A percentile compares a stretch with the other conserved stretches of the same genome.
These are phyloP conservation scores for Lamellibrachia satsuma DNA, from an alignment of 2,888 invertebrate genomes.

Conservation along the genomic window DNA sequence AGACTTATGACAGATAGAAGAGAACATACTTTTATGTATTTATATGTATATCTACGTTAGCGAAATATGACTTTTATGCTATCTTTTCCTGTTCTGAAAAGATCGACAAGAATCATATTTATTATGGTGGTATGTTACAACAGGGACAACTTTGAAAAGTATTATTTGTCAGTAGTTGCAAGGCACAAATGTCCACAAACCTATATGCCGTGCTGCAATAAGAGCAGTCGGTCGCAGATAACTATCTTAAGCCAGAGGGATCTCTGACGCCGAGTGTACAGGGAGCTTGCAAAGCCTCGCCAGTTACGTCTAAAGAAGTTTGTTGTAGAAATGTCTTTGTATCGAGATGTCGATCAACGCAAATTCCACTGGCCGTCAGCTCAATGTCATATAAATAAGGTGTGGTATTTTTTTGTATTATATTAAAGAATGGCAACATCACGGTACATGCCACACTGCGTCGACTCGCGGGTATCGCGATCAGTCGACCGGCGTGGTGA, in stretches of 20 bases:
- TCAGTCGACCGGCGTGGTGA: neutral
- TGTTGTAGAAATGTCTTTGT: neutral
- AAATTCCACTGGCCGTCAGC: neutral
- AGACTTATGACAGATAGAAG: neutral
- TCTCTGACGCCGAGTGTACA: neutral
- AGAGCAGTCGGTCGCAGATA: neutral
- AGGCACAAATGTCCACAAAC: neutral
- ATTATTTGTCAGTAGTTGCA: neutral
- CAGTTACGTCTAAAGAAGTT: neutral
- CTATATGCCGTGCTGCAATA: neutral
- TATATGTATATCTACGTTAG: neutral
- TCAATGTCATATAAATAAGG: neutral
- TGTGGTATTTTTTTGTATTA: neutral
- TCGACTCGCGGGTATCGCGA: neutral
- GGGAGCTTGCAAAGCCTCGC: neutral
- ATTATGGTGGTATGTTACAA: constrained; percentile 11
- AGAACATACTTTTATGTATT: neutral
- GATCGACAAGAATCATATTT: neutral
- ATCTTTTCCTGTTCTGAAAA: neutral
- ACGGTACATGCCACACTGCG: neutral
- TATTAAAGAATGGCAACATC: neutral
- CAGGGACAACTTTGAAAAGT: neutral
- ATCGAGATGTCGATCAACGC: neutral
- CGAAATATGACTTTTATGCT: neutral
- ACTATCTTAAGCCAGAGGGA: neutral